These are phyloP conservation scores for Platorchestia sp. DNA, from an alignment of 1,140 invertebrate species.

Conservation along the genomic window DNA sequence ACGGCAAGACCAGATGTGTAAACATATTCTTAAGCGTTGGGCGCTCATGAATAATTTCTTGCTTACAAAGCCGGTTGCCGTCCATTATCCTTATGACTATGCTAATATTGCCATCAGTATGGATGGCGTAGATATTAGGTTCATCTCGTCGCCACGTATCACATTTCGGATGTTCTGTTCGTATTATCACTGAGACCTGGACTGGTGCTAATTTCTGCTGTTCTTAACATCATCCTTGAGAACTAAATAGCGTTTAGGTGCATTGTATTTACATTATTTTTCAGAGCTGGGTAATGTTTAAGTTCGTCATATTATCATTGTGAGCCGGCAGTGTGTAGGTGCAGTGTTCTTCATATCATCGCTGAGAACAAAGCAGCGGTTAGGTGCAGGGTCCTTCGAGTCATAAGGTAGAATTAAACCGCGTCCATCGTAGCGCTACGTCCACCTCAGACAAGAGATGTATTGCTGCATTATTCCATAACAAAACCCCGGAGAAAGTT, in stretches of 20 bases:
- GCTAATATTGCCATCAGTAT: not conserved
- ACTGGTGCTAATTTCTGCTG: too few species aligned
- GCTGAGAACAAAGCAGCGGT: not conserved
- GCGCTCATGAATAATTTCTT: slow-evolving; percentile 11
- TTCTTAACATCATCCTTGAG: not conserved
- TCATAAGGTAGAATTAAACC: not conserved
- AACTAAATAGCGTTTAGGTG: too few species aligned
- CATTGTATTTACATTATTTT: too few species aligned
- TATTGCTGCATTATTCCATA: too few species aligned
- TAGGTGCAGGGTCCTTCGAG: not conserved
- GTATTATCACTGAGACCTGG: too few species aligned
- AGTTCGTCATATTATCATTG: too few species aligned
- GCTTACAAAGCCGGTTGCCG: not conserved
- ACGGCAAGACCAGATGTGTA: not conserved
- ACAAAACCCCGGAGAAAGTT: too few species aligned
- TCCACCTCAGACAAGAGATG: too few species aligned
- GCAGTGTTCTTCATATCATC: too few species aligned
- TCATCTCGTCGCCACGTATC: not conserved
- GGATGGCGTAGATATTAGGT: not conserved
- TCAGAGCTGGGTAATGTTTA: too few species aligned
- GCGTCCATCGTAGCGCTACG: too few species aligned
- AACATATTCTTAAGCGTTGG: not conserved
- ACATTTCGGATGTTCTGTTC: not conserved
- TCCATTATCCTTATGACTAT: slow-evolving; percentile 30
- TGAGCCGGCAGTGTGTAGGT: too few species aligned